Evolutionary conservation across 2,888 invertebrate genomes (phyloP), one percentile per base, ranked within the genome.

Genomic region (Slavum lentiscoides): DNA sequence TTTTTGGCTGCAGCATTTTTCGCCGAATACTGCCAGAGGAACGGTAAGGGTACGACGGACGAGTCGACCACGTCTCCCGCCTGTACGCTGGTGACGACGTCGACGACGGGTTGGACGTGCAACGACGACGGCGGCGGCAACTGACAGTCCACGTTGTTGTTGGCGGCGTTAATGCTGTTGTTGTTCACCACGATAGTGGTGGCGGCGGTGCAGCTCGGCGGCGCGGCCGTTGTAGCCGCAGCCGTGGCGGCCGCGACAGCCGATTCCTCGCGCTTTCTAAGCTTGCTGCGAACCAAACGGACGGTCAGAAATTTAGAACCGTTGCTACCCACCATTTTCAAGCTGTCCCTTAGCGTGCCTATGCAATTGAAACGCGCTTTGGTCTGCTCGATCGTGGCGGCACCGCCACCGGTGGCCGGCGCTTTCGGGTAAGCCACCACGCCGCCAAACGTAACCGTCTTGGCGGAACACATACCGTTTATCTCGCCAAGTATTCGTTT

Each of bases 201-300:
- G 15, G 74, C 82, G 21, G 30, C 55, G 49, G 55, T 37, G 64
- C 13, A 17, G 21, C 0, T 37, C 70, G 85, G 84, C 81, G 84
- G 84, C 72, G 84, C 84, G 61, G 84, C 72, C 61, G 83, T 83
- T 55, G 85, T 83, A 0, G 81, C 58, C n/a, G 82, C 82, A 4
- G 67, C 76, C 0, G 80, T 53, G 15, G 80, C 30, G 8, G 77
- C 72, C 7, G 80, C 77, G 19, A 61, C 80, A 3, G 80, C 80
- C 83, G 84, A 91, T 87, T 93, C 94, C 88, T 94, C 94, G 85
- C 94, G 91, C 89, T 94, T 94, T 86, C 93, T 90, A 89, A 94
- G 90, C 90, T 94, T 94, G 89, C 93, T 94, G 91, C 93, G 93
- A 89, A 94, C 94, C 91, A 94, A 92, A 89, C 94, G 94, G 88